These are phyloP conservation scores for Drosophila peninsularis DNA, from an alignment of 2,888 invertebrate species.

Conservation along the genomic window DNA sequence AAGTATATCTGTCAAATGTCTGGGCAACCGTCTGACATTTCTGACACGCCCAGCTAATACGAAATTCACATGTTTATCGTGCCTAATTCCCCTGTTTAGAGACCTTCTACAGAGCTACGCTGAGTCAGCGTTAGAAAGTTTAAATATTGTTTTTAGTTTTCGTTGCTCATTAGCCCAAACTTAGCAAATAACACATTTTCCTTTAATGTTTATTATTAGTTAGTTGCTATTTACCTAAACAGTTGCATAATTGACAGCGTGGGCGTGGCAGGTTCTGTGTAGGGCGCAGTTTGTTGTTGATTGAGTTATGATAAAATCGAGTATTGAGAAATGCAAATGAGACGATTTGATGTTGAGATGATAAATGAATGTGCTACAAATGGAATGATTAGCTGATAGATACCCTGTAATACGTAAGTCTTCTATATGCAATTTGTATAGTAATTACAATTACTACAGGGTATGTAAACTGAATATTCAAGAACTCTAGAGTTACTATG, in stretches of 20 bases:
- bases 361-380: not conserved
- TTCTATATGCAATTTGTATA: too few species aligned
- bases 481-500: too few species aligned
- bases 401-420: too few species aligned
- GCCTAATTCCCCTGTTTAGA: conserved; percentile 39
- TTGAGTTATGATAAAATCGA: conserved; percentile 25
- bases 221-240: conserved; percentile 55
- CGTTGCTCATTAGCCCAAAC: conserved; percentile 27
- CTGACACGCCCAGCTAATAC: conserved; percentile 47
- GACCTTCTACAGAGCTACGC: conserved; percentile 34
- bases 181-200: conserved; percentile 27
- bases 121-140: conserved; percentile 64
- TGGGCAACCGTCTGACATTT: conserved; percentile 10
- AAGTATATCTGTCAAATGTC: conserved; percentile 58
- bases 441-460: too few species aligned
- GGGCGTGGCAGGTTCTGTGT: conserved; percentile 16
- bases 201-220: conserved; percentile 29
- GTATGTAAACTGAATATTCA: not conserved
- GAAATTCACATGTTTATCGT: conserved; percentile 17
- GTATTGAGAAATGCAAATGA: conserved; percentile 23
- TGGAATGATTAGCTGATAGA: not conserved
- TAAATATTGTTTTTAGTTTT: conserved; percentile 41
- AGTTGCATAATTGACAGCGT: conserved; percentile 39
- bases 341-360: not conserved
- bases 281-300: conserved; percentile 31